A percentile compares a stretch with the other conserved stretches of the same genome.
phyloP scores from a whole-genome alignment of 2,888 invertebrate genomes.

The Drosophila atripex region DNA sequence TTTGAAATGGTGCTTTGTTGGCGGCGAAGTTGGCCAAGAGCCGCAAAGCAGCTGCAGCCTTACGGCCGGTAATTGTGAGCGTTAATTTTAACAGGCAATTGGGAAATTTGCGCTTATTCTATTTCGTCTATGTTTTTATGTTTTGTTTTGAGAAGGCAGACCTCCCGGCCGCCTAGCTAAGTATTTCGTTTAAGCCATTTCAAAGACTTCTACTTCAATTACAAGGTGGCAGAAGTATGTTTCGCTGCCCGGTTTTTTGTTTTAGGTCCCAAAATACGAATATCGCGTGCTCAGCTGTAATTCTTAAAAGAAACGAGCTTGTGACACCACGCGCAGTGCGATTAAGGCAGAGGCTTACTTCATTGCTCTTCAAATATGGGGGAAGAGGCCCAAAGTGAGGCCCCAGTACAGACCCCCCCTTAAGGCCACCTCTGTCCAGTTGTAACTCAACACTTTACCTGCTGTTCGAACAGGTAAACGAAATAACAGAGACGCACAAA shows the following conservation, averaged over 20 bases:
- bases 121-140: conserved; percentile 1
- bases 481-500: conserved; percentile 19
- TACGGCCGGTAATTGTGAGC: conserved; percentile 37
- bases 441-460: conserved; percentile 48
- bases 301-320: conserved; percentile 46
- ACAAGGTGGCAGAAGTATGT: conserved; percentile 8
- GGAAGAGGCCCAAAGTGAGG: not conserved
- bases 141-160: not conserved
- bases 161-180: conserved; percentile 12
- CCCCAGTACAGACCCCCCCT: not conserved
- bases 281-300: conserved; percentile 65
- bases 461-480: conserved; percentile 14
- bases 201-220: conserved; percentile 17
- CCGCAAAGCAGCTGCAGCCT: conserved; percentile 45
- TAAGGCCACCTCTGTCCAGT: conserved; percentile 20
- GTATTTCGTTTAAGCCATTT: conserved; percentile 2
- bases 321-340: conserved; percentile 49
- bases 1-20: conserved; percentile 33
- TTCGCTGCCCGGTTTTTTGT: not conserved
- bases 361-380: too few relatives aligned
- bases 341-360: conserved; percentile 42
- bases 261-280: not conserved
- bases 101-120: conserved; percentile 46
- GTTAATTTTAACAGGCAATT: conserved; percentile 52
- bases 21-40: conserved; percentile 31